Percentiles rank a stretch among this genome's conserved stretches.
Evolutionary conservation across 1,140 invertebrate genomes (phyloP).

Genomic region (honey bee (Apis mellifera)): DNA sequence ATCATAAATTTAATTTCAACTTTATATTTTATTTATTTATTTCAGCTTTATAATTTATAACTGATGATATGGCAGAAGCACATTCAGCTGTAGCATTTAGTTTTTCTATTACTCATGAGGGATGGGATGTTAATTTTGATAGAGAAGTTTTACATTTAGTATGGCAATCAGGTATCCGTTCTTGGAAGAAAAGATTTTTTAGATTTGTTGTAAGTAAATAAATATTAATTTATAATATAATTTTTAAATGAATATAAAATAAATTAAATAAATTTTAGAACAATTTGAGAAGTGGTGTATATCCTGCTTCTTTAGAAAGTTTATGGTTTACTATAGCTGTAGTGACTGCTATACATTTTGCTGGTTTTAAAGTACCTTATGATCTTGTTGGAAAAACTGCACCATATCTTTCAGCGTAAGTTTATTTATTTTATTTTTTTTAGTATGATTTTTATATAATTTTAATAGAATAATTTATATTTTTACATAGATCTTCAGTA

Average conservation of each 20-base stretch:
- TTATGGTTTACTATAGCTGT: conserved; percentile 90
- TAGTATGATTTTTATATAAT: neutral
- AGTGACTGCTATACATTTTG: conserved; percentile 91
- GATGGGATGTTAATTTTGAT: conserved; percentile 98
- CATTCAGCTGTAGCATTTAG: conserved; percentile 99
- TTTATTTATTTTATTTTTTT: conserved; percentile 37
- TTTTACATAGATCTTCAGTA: conserved; percentile 82
- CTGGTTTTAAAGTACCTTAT: conserved; percentile 89
- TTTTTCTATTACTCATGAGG: conserved; percentile 98
- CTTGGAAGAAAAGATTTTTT: conserved; percentile 95
- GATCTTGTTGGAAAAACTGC: conserved; percentile 86
- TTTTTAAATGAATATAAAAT: neutral
- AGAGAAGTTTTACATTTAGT: conserved; percentile 95
- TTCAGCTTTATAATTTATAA: conserved; percentile 36
- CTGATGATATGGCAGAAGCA: conserved; percentile 95
- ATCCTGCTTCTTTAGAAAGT: conserved; percentile 95
- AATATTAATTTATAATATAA: conserved; percentile 3
- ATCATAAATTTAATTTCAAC: neutral
- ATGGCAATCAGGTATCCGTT: conserved; percentile 94
- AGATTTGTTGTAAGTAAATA: conserved; percentile 88
- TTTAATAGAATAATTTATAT: neutral
- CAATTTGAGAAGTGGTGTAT: conserved; percentile 96
- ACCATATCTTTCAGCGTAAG: conserved; percentile 85
- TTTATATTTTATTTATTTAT: neutral
- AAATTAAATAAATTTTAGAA: conserved; percentile 86